Evolutionary conservation across 2,113 vertebrate genomes (phyloP).

Genomic region (Gallinago jamesoni): DNA sequence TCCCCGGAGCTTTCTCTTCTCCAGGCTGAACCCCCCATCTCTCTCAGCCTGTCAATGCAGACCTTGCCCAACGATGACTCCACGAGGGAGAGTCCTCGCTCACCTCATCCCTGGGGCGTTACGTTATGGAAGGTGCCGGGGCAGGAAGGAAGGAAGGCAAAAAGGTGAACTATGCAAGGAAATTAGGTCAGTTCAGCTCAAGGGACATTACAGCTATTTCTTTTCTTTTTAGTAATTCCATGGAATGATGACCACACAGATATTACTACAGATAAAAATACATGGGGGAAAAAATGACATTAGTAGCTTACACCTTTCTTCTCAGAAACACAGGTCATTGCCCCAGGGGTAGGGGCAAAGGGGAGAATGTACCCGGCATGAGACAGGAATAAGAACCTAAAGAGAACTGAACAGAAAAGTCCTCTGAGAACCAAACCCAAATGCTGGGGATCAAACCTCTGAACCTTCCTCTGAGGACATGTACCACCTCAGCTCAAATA

Average conservation of each 20-base stretch:
- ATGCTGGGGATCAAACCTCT: neutral
- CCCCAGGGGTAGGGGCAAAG: neutral
- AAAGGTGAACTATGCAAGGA: conserved; percentile 52
- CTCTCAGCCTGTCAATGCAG: neutral
- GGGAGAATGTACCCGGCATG: neutral
- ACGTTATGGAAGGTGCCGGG: neutral
- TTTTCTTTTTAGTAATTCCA: neutral
- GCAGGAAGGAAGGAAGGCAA: conserved; percentile 29
- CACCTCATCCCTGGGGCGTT: neutral
- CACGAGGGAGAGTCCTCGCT: neutral
- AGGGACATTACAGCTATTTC: neutral
- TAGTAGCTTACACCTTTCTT: neutral
- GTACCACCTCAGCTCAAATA: neutral
- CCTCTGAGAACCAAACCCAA: neutral
- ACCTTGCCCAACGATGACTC: neutral
- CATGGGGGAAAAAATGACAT: neutral
- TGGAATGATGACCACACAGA: neutral
- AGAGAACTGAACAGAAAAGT: neutral
- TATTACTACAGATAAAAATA: neutral
- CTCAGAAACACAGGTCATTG: neutral
- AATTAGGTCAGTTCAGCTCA: neutral
- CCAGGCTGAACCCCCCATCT: no score
- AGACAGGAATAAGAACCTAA: neutral
- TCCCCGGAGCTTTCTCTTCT: no score
- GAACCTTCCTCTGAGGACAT: neutral